Evolutionary conservation across 23 tunicate genomes (phyloP), one percentile per base, ranked within the genome.

Genomic region (Phallusia fumigata): DNA sequence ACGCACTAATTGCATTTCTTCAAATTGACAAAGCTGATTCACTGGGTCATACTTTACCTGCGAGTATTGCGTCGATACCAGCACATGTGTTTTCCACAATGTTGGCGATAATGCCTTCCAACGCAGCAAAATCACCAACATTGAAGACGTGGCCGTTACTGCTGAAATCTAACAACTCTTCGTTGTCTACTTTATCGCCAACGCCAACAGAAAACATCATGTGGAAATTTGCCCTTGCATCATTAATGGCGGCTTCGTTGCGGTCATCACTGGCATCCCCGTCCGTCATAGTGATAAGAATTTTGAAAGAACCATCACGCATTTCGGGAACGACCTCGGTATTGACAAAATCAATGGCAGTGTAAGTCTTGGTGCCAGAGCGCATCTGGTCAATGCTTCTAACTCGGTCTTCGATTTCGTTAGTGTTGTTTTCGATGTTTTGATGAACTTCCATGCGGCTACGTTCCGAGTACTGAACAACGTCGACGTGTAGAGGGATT

Each of bases 201-300:
- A 94, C 93, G 65, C 98, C 98, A 40, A 83, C 94, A 1, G 94
- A 93, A 65, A 89, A 45, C 98, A 89, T 94, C 65, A 78, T 58
- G 83, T 94, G 51, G 88, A 65, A 94, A 32, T 83, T 73, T 36
- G 53, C 74, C 30, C 81, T 79, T 18, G 98, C 98, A n/a, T 78
- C 69, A 0, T 86, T 75, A 33, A 94, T 86, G 0, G 94, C 98
- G 0, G 31, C 84, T n/a, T 30, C 72, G 77, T 94, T 83, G 16
- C 89, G 73, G 76, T 89, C 88, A n/a, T 94, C 98, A 47, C 88
- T 85, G 0, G 98, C 90, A 65, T 86, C 93, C 10, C 98, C 98
- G 50, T 94, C 98, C 18, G 93, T 94, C 90, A 94, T 82, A 12
- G 98, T 94, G 79, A 94, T 86, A 36, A 94, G 90, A 35, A 94